Base-by-base conservation (phyloP, 2,888 invertebrate genomes). In the Eilema sororculum region DNA sequence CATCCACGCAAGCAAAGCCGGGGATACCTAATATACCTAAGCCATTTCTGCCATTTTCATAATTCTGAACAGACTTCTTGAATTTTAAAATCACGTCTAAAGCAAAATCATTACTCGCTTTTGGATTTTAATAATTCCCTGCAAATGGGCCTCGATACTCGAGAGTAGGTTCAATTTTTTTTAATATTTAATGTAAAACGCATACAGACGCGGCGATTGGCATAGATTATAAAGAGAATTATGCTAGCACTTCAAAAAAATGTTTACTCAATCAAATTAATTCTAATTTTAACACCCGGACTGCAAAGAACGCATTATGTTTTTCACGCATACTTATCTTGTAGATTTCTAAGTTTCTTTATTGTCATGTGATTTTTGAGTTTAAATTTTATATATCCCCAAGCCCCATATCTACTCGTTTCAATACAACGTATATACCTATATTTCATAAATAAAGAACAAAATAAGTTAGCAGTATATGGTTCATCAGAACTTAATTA, bases 401-500 rank as follows among this genome's bases (percentile, higher is more conserved):
- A 20, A 46, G 46, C 46, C 2, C 6, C 46, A 41, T 16, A 20
- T n/a, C n/a, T 6, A 20, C n/a, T 9, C 52, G 9, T n/a, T 52
- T 2, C 20, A 20, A 46, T 46, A 46, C 6, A 46, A 46, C 16
- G 16, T 41, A 33, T 1, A 1, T 33, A 33, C 28, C 5, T 28
- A 9, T 13, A 37, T 37, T 13, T 13, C 8, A 41, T 41, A 41
- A 41, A 37, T 12, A 41, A 16, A n/a, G n/a, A n/a, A n/a, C n/a
- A n/a, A 16, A 41, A 41, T 41, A 41, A 41, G 16, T 41, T 0
- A 2, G 20, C 3, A 20, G 5, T 20, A 20, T 1, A 46, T 20
- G 6, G 41, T 41, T 41, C 20, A 46, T 69, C 66, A 69, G 52
- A 57, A 46, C 8, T 28, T 58, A 68, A 71, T 61, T 69, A 72